Evolutionary conservation across 2,888 invertebrate species (phyloP).

Genomic region (Gryllus longicercus): DNA sequence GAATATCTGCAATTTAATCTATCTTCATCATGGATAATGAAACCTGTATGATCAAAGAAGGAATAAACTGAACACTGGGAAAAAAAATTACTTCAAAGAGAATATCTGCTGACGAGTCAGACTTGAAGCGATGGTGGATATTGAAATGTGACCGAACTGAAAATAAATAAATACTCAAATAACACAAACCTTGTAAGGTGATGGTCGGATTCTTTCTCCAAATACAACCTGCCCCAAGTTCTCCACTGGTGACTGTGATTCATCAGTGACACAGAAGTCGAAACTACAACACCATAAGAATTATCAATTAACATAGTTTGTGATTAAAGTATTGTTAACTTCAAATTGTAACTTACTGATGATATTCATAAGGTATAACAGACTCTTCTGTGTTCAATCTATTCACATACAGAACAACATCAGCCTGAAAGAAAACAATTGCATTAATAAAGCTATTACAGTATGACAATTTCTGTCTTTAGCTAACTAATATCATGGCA

Average conservation of each 20-base stretch:
- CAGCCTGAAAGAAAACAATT: slow-evolving; percentile 66
- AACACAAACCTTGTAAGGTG: slow-evolving; percentile 73
- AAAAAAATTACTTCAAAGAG: too few relatives aligned
- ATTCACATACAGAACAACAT: slow-evolving; percentile 88
- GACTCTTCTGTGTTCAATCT: slow-evolving; percentile 96
- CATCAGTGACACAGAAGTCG: slow-evolving; percentile 77
- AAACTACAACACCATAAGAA: slow-evolving; percentile 57
- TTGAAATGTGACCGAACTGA: too few relatives aligned
- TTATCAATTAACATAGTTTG: slow-evolving; percentile 22
- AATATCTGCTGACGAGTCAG: too few relatives aligned
- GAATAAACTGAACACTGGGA: too few relatives aligned
- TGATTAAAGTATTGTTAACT: neutral
- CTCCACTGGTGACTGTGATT: slow-evolving; percentile 85
- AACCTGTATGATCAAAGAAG: too few relatives aligned
- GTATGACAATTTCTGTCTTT: neutral
- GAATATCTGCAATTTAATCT: too few relatives aligned
- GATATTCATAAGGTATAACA: slow-evolving; percentile 96
- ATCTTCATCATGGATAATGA: too few relatives aligned
- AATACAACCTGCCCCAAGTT: slow-evolving; percentile 98
- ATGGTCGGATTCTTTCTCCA: slow-evolving; percentile 95
- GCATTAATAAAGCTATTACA: neutral
- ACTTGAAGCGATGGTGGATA: too few relatives aligned
- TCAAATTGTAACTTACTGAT: slow-evolving; percentile 61
- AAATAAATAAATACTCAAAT: neutral
- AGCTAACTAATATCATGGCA: neutral